Percentiles rank a stretch among this genome's conserved stretches.
Conservation (phyloP, 2,888 invertebrate species). For the Carabus problematicus region DNA sequence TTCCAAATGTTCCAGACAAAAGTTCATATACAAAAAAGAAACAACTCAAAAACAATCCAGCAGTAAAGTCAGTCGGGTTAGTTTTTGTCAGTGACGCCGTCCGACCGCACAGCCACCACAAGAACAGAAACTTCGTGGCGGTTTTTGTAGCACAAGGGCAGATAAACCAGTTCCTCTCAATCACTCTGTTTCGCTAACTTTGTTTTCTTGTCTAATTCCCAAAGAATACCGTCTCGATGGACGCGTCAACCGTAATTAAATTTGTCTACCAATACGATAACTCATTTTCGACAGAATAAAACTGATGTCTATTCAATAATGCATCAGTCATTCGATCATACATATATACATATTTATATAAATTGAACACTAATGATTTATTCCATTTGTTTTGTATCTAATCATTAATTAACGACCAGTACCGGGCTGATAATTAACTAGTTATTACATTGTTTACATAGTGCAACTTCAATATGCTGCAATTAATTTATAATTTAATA, state of each 20-base stretch:
- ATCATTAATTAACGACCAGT: too few relatives aligned
- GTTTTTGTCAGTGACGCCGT: conserved; percentile 1
- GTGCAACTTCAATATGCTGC: too few relatives aligned
- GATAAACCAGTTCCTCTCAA: neutral
- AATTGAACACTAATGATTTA: too few relatives aligned
- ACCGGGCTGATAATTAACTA: too few relatives aligned
- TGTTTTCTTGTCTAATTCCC: conserved; percentile 8
- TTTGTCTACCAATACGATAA: neutral
- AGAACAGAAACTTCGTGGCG: conserved; percentile 7
- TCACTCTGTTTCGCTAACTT: conserved; percentile 8
- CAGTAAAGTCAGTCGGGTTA: neutral
- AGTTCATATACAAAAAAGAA: conserved; percentile 25
- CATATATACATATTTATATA: too few relatives aligned
- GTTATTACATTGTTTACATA: too few relatives aligned
- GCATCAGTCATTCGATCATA: too few relatives aligned
- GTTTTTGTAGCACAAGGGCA: conserved; percentile 21
- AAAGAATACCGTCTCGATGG: neutral
- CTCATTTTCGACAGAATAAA: neutral
- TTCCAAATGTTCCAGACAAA: conserved; percentile 31
- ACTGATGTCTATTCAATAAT: neutral
- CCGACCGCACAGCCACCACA: conserved; percentile 6
- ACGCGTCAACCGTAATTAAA: neutral
- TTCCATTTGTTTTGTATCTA: too few relatives aligned
- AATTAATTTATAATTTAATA: too few relatives aligned
- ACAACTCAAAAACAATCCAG: neutral